Conservation (phyloP, 2,797 vertebrate species). For the Rhabdophis nuchalis region DNA sequence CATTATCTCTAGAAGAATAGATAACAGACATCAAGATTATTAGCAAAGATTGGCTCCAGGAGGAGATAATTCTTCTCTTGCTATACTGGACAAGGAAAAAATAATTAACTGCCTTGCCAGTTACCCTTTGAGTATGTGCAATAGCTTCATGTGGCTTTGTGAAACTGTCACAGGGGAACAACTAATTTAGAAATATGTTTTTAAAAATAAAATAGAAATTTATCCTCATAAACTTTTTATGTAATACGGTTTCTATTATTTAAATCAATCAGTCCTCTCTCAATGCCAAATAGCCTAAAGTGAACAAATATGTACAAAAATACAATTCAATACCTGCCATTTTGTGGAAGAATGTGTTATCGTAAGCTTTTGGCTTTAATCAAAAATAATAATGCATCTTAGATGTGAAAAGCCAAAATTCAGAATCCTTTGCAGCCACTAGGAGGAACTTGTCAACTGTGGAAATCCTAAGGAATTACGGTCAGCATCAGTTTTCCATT, state of each 20-base stretch:
- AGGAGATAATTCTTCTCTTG: neutral
- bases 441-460: neutral
- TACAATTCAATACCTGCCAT: neutral
- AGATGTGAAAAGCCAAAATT: neutral
- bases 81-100: neutral
- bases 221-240: neutral
- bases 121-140: neutral
- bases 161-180: neutral
- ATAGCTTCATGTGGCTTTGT: neutral
- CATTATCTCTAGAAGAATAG: neutral
- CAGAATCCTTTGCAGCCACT: neutral
- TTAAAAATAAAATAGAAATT: neutral
- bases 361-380: neutral
- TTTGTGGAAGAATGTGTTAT: neutral
- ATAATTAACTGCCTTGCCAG: neutral
- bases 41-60: neutral
- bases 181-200: neutral
- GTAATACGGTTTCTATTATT: neutral
- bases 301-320: neutral
- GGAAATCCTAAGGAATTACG: neutral
- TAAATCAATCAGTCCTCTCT: neutral
- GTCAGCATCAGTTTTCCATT: neutral
- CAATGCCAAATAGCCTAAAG: neutral
- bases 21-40: neutral
- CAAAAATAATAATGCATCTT: neutral